Evolutionary conservation across 2,113 vertebrate species (phyloP).

Genomic region (Hippopotamus amphibius): DNA sequence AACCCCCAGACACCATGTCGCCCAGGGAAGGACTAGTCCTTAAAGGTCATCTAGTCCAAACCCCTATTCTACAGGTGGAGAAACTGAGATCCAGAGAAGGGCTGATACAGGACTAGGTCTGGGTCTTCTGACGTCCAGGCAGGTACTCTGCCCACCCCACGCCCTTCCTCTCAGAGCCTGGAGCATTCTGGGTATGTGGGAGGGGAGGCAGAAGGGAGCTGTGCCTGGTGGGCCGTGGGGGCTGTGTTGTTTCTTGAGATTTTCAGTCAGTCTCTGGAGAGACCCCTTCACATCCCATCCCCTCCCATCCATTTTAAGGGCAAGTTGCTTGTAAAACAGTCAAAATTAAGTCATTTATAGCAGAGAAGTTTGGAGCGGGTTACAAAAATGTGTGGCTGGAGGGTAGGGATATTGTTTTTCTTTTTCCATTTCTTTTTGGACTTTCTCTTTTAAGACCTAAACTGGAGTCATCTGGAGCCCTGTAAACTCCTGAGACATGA

Average conservation of each 20-base stretch:
- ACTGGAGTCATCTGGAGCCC: neutral
- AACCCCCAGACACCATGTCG: neutral
- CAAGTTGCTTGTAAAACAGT: constrained; percentile 70
- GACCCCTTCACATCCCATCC: neutral
- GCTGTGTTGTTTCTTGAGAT: neutral
- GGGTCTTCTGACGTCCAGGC: neutral
- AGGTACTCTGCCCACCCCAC: neutral
- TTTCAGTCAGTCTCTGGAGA: neutral
- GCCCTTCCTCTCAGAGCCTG: neutral
- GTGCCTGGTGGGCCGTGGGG: neutral
- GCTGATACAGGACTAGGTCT: neutral
- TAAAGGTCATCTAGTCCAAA: neutral
- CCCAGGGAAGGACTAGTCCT: neutral
- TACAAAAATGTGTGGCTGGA: constrained; percentile 53
- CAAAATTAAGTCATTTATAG: constrained; percentile 64
- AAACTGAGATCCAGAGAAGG: neutral
- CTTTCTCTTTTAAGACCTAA: constrained; percentile 53
- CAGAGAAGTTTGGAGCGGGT: constrained; percentile 41
- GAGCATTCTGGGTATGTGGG: no score
- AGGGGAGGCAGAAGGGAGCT: neutral
- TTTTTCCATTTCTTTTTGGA: constrained; percentile 53
- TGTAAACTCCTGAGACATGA: neutral
- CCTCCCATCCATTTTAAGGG: constrained; percentile 50
- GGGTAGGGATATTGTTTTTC: neutral
- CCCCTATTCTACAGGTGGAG: neutral